A percentile compares a stretch with the other conserved stretches of the same genome.
Conservation (phyloP, 2,888 invertebrate genomes). For the Acholoe squamosa region DNA sequence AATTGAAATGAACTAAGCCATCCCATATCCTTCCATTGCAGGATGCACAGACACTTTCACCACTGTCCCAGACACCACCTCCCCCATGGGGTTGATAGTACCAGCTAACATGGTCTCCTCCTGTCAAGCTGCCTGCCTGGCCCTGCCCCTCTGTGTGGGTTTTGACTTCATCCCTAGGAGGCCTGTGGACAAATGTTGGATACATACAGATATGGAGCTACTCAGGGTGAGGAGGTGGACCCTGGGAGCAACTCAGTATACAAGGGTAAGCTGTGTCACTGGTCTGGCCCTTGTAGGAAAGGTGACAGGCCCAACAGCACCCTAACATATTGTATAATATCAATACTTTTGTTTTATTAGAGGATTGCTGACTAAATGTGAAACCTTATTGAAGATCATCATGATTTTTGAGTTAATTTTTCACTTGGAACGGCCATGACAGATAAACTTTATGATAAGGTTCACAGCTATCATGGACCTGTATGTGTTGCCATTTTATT, state of each 20-base stretch:
- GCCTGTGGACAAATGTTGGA: neutral
- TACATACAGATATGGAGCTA: slow-evolving; percentile 34
- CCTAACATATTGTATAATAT: too few relatives aligned
- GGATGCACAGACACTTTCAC: neutral
- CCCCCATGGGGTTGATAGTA: neutral
- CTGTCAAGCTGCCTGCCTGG: neutral
- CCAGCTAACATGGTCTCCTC: neutral
- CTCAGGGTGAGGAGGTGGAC: neutral
- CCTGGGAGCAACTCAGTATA: neutral
- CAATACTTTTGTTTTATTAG: too few relatives aligned
- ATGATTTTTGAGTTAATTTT: too few relatives aligned
- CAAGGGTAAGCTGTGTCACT: neutral
- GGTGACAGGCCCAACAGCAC: too few relatives aligned
- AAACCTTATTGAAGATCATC: too few relatives aligned
- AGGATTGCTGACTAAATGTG: too few relatives aligned
- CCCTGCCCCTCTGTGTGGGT: neutral
- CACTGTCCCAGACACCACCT: neutral
- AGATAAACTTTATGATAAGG: too few relatives aligned
- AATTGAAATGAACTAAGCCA: too few relatives aligned
- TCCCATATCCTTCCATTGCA: neutral
- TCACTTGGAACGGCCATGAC: too few relatives aligned
- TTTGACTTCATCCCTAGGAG: slow-evolving; percentile 25
- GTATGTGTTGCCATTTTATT: too few relatives aligned
- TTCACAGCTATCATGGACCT: too few relatives aligned
- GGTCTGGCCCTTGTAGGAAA: neutral